phyloP scores from a whole-genome alignment of 2,888 invertebrate genomes.

The Branchellion lobata region DNA sequence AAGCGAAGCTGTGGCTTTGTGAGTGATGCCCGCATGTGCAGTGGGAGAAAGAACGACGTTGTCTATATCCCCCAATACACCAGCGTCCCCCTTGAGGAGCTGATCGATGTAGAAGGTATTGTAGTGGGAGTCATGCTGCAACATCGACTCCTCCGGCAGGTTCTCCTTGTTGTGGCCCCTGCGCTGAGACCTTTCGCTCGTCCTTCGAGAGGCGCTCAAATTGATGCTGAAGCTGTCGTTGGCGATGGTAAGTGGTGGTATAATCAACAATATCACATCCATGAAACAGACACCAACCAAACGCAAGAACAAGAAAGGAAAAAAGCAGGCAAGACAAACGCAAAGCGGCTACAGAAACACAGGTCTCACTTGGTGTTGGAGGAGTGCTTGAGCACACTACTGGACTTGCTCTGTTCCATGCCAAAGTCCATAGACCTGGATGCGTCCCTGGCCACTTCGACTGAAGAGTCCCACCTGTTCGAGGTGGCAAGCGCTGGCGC shows the following conservation, averaged over 20 bases:
- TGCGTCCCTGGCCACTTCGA: neutral
- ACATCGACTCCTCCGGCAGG: neutral
- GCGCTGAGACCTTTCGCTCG: neutral
- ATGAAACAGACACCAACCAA: too few relatives aligned
- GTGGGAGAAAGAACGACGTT: neutral
- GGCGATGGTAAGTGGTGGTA: too few relatives aligned
- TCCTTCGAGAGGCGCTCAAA: neutral
- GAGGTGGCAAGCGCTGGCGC: neutral
- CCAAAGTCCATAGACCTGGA: neutral
- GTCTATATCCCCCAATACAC: neutral
- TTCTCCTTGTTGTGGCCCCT: neutral
- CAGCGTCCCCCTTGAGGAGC: neutral
- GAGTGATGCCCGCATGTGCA: neutral
- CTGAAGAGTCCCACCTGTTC: neutral
- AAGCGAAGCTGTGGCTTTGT: neutral
- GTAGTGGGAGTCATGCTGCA: neutral
- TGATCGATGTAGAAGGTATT: conserved; percentile 1
- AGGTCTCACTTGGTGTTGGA: neutral
- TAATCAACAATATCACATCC: too few relatives aligned
- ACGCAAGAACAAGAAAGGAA: too few relatives aligned
- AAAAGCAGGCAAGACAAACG: too few relatives aligned
- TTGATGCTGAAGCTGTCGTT: neutral
- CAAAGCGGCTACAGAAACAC: neutral
- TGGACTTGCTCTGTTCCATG: conserved; percentile 4
- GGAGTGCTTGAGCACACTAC: neutral